Percentiles rank a stretch among this genome's conserved stretches.
Evolutionary conservation across 2,888 invertebrate genomes (phyloP).

Genomic region (Morpho deidamia): DNA sequence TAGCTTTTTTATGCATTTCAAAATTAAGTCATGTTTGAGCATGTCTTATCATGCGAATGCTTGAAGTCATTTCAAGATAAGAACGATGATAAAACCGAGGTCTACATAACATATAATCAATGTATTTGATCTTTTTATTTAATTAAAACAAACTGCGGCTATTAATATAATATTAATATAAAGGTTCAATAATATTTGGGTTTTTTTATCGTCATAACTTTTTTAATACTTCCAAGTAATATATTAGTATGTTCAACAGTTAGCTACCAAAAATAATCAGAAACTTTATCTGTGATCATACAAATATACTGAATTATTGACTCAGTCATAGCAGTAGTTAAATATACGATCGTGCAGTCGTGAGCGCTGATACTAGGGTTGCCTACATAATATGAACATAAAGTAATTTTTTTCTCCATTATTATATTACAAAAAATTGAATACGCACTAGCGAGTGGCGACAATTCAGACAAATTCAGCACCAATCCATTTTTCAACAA

Average conservation of each 20-base stretch:
- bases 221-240: too few relatives aligned
- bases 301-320: constrained; percentile 22
- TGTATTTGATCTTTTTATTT: constrained; percentile 1
- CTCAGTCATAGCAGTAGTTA: constrained; percentile 18
- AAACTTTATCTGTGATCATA: constrained; percentile 15
- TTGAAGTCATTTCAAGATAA: constrained; percentile 10
- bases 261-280: constrained; percentile 5
- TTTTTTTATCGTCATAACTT: too few relatives aligned
- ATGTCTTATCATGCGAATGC: constrained; percentile 3
- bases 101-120: constrained; percentile 2
- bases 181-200: too few relatives aligned
- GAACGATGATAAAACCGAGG: constrained; percentile 8
- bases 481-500: too few relatives aligned
- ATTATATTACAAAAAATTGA: too few relatives aligned
- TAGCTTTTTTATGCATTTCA: constrained; percentile 1
- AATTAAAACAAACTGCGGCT: not conserved
- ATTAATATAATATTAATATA: too few relatives aligned
- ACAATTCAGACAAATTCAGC: too few relatives aligned
- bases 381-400: too few relatives aligned
- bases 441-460: too few relatives aligned
- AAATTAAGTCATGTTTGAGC: constrained; percentile 3
- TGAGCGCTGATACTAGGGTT: constrained; percentile 1
- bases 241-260: too few relatives aligned
- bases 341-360: constrained; percentile 14
- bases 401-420: too few relatives aligned